These are phyloP conservation scores for Orthosia incerta DNA, from an alignment of 2,888 invertebrate species.

Conservation along the genomic window DNA sequence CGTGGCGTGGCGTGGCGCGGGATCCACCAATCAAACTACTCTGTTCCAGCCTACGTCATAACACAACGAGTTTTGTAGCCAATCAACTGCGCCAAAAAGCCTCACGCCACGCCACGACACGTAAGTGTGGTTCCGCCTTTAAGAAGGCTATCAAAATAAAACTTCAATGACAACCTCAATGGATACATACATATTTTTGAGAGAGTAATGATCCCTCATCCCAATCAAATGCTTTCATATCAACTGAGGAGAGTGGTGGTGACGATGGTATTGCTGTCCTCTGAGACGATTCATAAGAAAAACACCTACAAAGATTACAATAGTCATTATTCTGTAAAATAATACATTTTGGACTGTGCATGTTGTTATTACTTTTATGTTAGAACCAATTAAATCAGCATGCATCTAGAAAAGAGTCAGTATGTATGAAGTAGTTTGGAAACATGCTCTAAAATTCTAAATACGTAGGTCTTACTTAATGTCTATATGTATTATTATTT, in stretches of 20 bases:
- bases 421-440: constrained; percentile 31
- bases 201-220: constrained; percentile 84
- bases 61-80: too few species aligned
- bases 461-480: constrained; percentile 29
- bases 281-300: constrained; percentile 94
- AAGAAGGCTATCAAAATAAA: neutral
- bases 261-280: constrained; percentile 89
- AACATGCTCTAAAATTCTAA: constrained; percentile 52
- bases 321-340: constrained; percentile 29
- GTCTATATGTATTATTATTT: constrained; percentile 19
- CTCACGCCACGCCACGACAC: too few species aligned
- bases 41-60: too few species aligned
- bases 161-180: neutral
- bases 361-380: constrained; percentile 44
- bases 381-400: constrained; percentile 43
- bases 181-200: constrained; percentile 84
- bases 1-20: too few species aligned
- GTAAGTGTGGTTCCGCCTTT: too few species aligned
- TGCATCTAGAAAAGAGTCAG: constrained; percentile 51
- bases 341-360: constrained; percentile 23
- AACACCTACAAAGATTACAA: constrained; percentile 90
- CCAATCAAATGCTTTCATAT: constrained; percentile 89
- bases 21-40: too few species aligned
- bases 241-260: constrained; percentile 85
- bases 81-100: too few species aligned